phyloP scores from a whole-genome alignment of 2,797 vertebrate genomes.

The Perodicticus potto region DNA sequence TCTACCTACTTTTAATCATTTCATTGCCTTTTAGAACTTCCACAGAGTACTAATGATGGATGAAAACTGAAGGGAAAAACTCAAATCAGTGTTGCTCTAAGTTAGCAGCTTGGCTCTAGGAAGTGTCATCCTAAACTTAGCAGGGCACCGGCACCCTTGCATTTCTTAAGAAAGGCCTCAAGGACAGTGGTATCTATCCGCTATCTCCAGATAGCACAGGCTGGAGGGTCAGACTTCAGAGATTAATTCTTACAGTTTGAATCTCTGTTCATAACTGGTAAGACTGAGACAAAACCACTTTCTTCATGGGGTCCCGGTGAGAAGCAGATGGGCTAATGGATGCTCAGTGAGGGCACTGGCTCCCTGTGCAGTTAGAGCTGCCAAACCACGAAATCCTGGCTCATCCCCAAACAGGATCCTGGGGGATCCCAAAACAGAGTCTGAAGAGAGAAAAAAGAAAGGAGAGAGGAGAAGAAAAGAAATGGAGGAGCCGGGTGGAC shows the following conservation, averaged over 20 bases:
- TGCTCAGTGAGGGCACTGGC: background rate
- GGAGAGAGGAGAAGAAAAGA: background rate
- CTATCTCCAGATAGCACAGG: background rate
- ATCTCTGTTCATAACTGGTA: background rate
- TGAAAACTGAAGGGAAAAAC: background rate
- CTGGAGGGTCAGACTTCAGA: background rate
- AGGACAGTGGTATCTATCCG: background rate
- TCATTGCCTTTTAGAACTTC: background rate
- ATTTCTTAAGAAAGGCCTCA: background rate
- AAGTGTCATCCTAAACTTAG: background rate
- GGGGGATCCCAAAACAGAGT: background rate
- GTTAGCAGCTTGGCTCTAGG: background rate
- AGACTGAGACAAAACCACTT: background rate
- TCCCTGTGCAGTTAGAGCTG: background rate
- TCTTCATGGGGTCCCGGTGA: background rate
- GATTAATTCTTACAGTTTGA: background rate
- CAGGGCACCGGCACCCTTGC: background rate
- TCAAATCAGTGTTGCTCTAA: background rate
- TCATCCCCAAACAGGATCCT: background rate
- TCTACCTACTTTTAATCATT: slow-evolving; percentile 24
- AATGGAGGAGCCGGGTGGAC: background rate
- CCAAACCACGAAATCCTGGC: background rate
- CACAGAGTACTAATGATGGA: background rate
- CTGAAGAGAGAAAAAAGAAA: background rate
- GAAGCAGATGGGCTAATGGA: background rate